Percentiles rank a stretch among this genome's conserved stretches.
Evolutionary conservation across 2,888 invertebrate species (phyloP).

Genomic region (Rutpela maculata): DNA sequence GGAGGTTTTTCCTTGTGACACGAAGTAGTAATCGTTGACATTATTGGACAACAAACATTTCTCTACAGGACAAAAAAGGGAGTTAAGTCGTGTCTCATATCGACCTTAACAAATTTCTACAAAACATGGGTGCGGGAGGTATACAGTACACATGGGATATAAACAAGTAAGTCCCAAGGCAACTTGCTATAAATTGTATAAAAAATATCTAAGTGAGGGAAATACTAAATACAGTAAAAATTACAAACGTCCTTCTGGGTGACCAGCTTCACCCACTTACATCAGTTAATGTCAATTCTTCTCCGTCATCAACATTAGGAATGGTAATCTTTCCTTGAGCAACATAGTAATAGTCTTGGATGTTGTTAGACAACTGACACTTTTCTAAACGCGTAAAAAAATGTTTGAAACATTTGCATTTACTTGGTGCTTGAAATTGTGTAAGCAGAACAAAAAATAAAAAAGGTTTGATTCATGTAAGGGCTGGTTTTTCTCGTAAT

Average conservation of each 20-base stretch:
- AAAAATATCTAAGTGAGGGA: neutral
- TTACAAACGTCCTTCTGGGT: constrained; percentile 45
- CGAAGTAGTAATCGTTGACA: constrained; percentile 95
- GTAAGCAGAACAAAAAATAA: no score
- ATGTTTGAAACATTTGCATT: neutral
- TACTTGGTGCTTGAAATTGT: neutral
- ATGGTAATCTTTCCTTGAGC: constrained; percentile 98
- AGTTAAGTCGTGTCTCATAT: constrained; percentile 41
- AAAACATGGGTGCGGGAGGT: neutral
- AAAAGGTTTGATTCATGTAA: no score
- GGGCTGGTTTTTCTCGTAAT: no score
- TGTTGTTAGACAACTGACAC: constrained; percentile 90
- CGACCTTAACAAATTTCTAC: constrained; percentile 32
- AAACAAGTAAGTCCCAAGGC: neutral
- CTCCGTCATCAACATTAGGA: constrained; percentile 96
- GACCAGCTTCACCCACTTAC: constrained; percentile 80
- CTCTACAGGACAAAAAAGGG: constrained; percentile 74
- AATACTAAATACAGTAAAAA: constrained; percentile 12
- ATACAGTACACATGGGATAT: neutral
- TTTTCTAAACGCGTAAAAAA: constrained; percentile 76
- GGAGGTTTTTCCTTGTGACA: constrained; percentile 97
- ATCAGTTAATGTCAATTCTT: constrained; percentile 92
- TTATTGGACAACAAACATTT: constrained; percentile 89
- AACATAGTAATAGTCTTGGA: constrained; percentile 95
- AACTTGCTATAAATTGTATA: neutral